Base-by-base conservation (phyloP, 2,797 vertebrate species). In the Enteromius mattozi region DNA sequence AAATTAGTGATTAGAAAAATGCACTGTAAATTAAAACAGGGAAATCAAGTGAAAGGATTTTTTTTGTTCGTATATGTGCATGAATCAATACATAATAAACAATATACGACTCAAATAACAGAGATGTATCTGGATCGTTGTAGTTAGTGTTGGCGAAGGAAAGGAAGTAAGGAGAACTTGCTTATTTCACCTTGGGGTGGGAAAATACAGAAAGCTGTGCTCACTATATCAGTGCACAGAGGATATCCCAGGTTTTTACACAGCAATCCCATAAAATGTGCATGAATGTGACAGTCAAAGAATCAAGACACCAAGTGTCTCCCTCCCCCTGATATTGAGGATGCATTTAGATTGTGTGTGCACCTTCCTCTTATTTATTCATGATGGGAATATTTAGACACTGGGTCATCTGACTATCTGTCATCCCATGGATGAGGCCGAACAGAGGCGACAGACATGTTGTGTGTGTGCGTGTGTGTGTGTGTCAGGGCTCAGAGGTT, bases 271-370 rank as follows among this genome's bases (percentile, higher is more conserved):
- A 94, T 94, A 92, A 95, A 94, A 94, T 92, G 91, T 94, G 92
- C 88, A 94, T 95, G 93, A 94, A 92, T 90, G 88, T 92, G 90
- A 92, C 92, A 93, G 92, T 95, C 92, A 92, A 93, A 89, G 92
- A 94, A 93, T 92, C 90, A 92, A 90, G 89, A 91, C 89, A 91
- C 88, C 78, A 65, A 66, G 85, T 89, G 86, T 83, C 80, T 86
- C 54, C 86, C 87, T 87, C 87, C 54, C 85, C 74, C 13, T 87
- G 85, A 87, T 61, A 69, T 63, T 37, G 54, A 65, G 70, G 89
- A 63, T 80, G 66, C 37, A 63, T 87, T 37, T 61, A 47, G n/a
- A 69, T 17, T 79, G 59, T 83, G 74, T 78, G 51, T 69, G 42
- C 47, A 21, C 49, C 61, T 35, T 47, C 70, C 68, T 27, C 40